Evolutionary conservation across 2,797 vertebrate species (phyloP), one percentile per base, ranked within the genome.

Genomic region (Mallotus villosus): DNA sequence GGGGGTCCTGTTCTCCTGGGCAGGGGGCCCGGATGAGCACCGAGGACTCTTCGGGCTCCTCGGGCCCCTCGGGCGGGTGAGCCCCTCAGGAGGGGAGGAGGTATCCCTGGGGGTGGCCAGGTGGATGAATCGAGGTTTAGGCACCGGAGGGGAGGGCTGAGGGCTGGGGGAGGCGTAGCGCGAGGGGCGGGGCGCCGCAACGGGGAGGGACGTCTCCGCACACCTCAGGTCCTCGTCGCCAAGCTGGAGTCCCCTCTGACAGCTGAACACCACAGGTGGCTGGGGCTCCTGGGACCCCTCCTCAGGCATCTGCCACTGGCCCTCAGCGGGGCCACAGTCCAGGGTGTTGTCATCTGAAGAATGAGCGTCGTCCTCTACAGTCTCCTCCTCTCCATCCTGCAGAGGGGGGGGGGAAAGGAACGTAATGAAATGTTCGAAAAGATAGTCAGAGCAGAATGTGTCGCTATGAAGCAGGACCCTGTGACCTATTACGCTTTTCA

Each of bases 41-140:
- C n/a, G n/a, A n/a, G n/a, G n/a, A n/a, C n/a, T n/a, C n/a, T n/a
- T n/a, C n/a, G n/a, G n/a, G n/a, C n/a, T n/a, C n/a, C n/a, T n/a
- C n/a, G n/a, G n/a, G n/a, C n/a, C n/a, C n/a, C n/a, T 22, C 37
- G 27, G 58, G 16, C 22, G 6, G 16, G 2, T 29, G 17, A 29
- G 49, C 53, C 14, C 22, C 66, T 57, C 19, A 17, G 60, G 16
- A 46, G 70, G 41, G 29, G 72, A 57, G 69, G 70, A 49, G 0
- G 65, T 49, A 7, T 0, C 27, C 29, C 62, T 78, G 1, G 72
- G 72, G 6, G 75, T 68, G 0, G 3, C 2, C 1, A 87, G 29
- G 27, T 84, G 83, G 67, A 92, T 14, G 0, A 71, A 82, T 41
- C 93, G 90, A 58, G 93, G 92, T 81, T 92, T 94, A 1, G 90